These are phyloP conservation scores for Macrosteles quadrilineatus DNA, from an alignment of 1,140 invertebrate genomes.

Conservation along the genomic window DNA sequence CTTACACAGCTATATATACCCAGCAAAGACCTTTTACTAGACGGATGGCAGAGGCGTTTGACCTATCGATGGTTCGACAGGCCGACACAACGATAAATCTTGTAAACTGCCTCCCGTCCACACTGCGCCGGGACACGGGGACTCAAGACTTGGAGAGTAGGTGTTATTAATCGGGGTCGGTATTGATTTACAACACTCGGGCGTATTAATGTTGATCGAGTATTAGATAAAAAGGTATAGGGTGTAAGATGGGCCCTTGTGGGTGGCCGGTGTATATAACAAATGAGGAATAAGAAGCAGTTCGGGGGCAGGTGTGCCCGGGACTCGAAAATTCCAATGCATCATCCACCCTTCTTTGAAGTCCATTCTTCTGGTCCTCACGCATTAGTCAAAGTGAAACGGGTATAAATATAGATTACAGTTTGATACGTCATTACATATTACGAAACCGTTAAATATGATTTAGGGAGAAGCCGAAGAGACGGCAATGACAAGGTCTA, in stretches of 20 bases:
- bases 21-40: no score
- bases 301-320: background rate
- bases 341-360: conserved; percentile 25
- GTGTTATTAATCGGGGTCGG: background rate
- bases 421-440: conserved; percentile 26
- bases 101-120: no score
- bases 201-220: background rate
- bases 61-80: no score
- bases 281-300: conserved; percentile 20
- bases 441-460: conserved; percentile 25
- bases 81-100: no score
- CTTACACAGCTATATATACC: no score
- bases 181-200: background rate
- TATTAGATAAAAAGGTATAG: background rate
- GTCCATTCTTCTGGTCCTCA: conserved; percentile 22
- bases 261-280: conserved; percentile 21
- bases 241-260: conserved; percentile 19
- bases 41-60: no score
- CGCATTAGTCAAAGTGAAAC: conserved; percentile 22
- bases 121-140: no score
- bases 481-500: conserved; percentile 12
- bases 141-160: no score
- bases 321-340: conserved; percentile 19
- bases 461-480: conserved; percentile 6
- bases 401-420: conserved; percentile 21